Conservation (phyloP, 2,888 invertebrate species). For the Tetanocera ferruginea region DNA sequence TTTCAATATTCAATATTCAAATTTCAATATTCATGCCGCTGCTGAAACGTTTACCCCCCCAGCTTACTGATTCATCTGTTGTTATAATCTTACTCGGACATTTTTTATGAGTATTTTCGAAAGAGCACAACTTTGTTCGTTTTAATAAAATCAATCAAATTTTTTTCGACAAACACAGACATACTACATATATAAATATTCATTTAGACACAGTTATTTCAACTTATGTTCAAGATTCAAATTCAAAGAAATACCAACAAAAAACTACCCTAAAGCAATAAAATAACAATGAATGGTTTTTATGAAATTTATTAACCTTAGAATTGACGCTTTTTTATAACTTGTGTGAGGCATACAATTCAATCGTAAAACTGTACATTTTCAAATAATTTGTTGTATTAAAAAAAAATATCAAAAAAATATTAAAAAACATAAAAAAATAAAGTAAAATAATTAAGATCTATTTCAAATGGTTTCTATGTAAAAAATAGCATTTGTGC, state of each 20-base stretch:
- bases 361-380: not conserved
- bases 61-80: too few species aligned
- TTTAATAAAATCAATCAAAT: too few species aligned
- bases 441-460: not conserved
- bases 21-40: too few species aligned
- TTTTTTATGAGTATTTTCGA: too few species aligned
- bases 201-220: too few species aligned
- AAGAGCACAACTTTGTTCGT: too few species aligned
- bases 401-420: not conserved
- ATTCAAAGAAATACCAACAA: not conserved
- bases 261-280: conserved; percentile 32
- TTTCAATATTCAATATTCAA: too few species aligned
- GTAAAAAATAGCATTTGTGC: not conserved
- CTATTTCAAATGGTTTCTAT: too few species aligned
- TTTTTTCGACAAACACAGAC: too few species aligned
- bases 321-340: not conserved
- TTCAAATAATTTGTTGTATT: not conserved
- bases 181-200: too few species aligned
- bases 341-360: not conserved
- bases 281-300: conserved; percentile 49
- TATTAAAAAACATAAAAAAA: not conserved
- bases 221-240: not conserved
- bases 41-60: too few species aligned
- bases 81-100: too few species aligned
- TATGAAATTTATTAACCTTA: not conserved